Conservation (phyloP, 2,797 vertebrate genomes). For the Dryobates pubescens region DNA sequence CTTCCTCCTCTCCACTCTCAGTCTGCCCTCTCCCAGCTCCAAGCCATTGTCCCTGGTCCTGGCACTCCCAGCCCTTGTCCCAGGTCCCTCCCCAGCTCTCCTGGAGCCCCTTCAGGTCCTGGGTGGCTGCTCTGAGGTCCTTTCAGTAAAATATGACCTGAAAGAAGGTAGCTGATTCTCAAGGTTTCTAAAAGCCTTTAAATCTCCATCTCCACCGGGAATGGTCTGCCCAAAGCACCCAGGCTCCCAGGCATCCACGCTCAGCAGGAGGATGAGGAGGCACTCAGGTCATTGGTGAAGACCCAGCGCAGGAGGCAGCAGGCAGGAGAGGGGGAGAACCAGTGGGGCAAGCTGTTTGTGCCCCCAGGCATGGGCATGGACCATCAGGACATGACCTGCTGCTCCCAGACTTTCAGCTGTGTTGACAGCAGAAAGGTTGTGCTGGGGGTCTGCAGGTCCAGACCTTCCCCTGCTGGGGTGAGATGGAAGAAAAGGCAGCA, state of each 20-base stretch:
- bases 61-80: too few species aligned
- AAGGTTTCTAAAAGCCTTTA: neutral
- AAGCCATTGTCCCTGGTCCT: too few species aligned
- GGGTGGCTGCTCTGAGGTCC: too few species aligned
- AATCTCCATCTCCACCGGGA: neutral
- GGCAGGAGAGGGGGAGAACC: neutral
- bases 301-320: neutral
- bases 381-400: too few species aligned
- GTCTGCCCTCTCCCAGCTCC: too few species aligned
- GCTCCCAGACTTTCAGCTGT: neutral
- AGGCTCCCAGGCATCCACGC: neutral
- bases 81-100: too few species aligned
- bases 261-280: neutral
- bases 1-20: too few species aligned
- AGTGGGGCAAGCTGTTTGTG: too few species aligned
- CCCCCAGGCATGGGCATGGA: too few species aligned
- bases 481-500: neutral
- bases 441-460: neutral
- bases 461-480: too few species aligned
- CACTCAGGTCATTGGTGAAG: fast-evolving
- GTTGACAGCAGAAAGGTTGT: neutral
- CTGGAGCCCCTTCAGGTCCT: too few species aligned
- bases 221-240: fast-evolving
- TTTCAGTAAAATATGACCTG: neutral
- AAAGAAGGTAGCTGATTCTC: neutral